Conservation (phyloP, 2,113 vertebrate species). For the Misgurnus anguillicaudatus region DNA sequence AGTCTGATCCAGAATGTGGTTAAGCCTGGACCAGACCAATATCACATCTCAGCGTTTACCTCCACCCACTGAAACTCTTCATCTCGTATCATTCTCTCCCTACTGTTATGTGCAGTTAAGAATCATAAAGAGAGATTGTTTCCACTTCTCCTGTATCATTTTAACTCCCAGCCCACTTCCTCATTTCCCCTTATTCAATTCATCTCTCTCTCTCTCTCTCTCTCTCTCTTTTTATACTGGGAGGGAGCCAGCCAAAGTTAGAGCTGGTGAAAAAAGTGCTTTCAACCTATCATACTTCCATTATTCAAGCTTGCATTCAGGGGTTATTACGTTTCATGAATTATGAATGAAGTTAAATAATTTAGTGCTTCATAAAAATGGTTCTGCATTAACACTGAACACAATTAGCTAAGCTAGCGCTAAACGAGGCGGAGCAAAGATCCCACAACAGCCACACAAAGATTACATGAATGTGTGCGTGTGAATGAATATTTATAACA, state of each 20-base stretch:
- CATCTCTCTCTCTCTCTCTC: neutral
- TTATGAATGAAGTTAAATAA: conserved; percentile 49
- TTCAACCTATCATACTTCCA: conserved; percentile 20
- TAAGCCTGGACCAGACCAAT: neutral
- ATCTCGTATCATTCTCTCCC: neutral
- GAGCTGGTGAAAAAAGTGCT: conserved; percentile 7
- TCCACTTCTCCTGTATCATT: neutral
- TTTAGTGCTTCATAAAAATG: conserved; percentile 44
- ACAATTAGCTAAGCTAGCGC: conserved; percentile 12
- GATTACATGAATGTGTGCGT: conserved; percentile 9
- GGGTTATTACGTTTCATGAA: conserved; percentile 46
- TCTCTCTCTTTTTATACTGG: conserved; percentile 35
- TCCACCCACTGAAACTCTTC: neutral
- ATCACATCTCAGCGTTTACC: neutral
- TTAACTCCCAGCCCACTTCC: neutral
- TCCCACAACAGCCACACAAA: conserved; percentile 8
- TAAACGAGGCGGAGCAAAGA: neutral
- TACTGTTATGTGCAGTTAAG: neutral
- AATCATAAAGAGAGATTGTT: neutral
- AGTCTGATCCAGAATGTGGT: conserved; percentile 22
- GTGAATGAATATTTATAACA: neutral
- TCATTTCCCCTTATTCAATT: neutral
- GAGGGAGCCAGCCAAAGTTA: neutral
- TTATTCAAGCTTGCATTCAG: conserved; percentile 43
- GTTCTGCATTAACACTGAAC: conserved; percentile 28